Evolutionary conservation across 2,888 invertebrate genomes (phyloP).

Genomic region (Pyrocoelia pectoralis): DNA sequence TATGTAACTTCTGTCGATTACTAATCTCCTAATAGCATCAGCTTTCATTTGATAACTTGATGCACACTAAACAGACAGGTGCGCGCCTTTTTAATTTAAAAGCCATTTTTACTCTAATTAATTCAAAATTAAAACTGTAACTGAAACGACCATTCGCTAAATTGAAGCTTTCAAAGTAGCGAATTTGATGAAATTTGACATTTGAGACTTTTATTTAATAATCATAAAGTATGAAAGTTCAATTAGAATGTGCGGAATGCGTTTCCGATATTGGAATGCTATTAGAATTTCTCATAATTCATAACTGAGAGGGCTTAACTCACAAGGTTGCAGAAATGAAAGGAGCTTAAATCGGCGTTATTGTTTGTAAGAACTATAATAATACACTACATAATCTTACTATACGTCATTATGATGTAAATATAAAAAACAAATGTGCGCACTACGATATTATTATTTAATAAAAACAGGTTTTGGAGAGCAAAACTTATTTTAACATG

Average conservation of each 20-base stretch:
- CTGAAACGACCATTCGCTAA: neutral
- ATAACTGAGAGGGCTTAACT: constrained; percentile 59
- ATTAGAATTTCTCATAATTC: constrained; percentile 58
- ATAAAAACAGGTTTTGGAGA: too few species aligned
- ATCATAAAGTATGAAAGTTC: constrained; percentile 32
- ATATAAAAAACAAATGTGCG: too few species aligned
- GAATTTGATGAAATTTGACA: neutral
- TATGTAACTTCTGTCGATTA: constrained; percentile 3
- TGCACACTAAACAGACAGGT: constrained; percentile 47
- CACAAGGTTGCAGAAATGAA: constrained; percentile 53
- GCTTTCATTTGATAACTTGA: constrained; percentile 56
- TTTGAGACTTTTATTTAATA: constrained; percentile 11
- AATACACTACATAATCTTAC: too few species aligned
- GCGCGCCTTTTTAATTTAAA: constrained; percentile 16
- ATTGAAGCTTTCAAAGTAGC: neutral
- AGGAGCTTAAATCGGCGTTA: constrained; percentile 36
- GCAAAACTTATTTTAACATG: too few species aligned
- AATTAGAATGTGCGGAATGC: constrained; percentile 27
- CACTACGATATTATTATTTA: too few species aligned
- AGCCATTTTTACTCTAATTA: neutral
- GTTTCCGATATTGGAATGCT: constrained; percentile 43
- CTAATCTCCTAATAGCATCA: constrained; percentile 41
- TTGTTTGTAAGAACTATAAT: neutral
- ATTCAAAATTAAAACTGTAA: neutral
- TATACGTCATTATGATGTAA: too few species aligned